Percentiles rank a stretch among this genome's conserved stretches.
Evolutionary conservation across 2,113 vertebrate genomes (phyloP).

Genomic region (Nycticebus coucang): DNA sequence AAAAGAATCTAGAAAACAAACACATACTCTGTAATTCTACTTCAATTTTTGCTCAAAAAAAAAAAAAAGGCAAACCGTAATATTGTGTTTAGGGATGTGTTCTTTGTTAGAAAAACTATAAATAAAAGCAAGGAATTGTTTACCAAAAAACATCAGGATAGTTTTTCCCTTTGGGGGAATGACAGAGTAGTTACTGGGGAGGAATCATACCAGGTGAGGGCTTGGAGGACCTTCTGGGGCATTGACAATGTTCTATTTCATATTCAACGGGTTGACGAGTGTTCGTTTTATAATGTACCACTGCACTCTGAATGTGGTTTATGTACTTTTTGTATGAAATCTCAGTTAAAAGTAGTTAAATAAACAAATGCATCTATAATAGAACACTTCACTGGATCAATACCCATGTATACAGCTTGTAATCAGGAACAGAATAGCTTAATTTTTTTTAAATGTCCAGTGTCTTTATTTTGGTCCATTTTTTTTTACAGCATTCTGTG

Average conservation of each 20-base stretch:
- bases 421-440: background rate
- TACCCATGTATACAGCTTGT: background rate
- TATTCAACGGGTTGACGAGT: background rate
- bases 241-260: background rate
- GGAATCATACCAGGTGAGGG: background rate
- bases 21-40: background rate
- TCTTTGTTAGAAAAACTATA: background rate
- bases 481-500: background rate
- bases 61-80: background rate
- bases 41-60: background rate
- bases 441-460: background rate
- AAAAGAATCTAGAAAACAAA: background rate
- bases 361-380: background rate
- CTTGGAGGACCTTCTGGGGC: fast-evolving
- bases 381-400: background rate
- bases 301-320: background rate
- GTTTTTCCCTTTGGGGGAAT: background rate
- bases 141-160: background rate
- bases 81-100: background rate
- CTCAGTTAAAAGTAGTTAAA: background rate
- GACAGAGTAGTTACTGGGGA: background rate
- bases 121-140: background rate
- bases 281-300: background rate
- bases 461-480: background rate
- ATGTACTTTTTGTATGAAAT: background rate